Conservation (phyloP, 2,888 invertebrate genomes). For the Aradus depressus region DNA sequence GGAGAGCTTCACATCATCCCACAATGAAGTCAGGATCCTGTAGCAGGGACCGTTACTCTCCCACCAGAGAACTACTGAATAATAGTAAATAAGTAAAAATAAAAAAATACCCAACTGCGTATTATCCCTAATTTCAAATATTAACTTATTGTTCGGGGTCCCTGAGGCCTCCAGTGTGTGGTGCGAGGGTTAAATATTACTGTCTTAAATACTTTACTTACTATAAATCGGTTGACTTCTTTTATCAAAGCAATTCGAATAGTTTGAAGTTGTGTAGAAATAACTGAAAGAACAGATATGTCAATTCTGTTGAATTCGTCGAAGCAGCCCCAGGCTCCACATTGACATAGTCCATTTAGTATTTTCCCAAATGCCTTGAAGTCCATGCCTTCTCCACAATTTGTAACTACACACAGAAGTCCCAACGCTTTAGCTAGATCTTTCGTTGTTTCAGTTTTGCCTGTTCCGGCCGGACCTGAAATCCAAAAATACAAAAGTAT, state of each 20-base stretch:
- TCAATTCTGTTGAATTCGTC: conserved; percentile 92
- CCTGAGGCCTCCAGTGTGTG: no score
- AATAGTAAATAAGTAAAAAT: no score
- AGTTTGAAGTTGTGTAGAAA: conserved; percentile 82
- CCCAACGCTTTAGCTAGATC: conserved; percentile 85
- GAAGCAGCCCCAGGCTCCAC: conserved; percentile 93
- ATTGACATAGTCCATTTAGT: conserved; percentile 66
- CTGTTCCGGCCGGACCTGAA: conserved; percentile 63
- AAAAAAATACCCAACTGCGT: no score
- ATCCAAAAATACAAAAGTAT: background rate
- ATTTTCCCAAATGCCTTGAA: conserved; percentile 70
- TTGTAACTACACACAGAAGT: conserved; percentile 70
- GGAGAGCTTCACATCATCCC: no score
- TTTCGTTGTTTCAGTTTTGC: conserved; percentile 85
- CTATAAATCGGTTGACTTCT: conserved; percentile 62
- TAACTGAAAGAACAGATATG: conserved; percentile 82
- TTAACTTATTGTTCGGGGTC: no score
- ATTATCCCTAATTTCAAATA: no score
- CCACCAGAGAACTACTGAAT: no score
- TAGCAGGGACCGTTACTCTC: no score
- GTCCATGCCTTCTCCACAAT: conserved; percentile 92
- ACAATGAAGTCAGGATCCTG: no score
- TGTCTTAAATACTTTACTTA: conserved; percentile 36
- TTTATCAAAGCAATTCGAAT: conserved; percentile 72
- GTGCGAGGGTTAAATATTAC: no score